A percentile compares a stretch with the other conserved stretches of the same genome.
Conservation (phyloP, 2,113 vertebrate species). For the Phainopepla nitens region DNA sequence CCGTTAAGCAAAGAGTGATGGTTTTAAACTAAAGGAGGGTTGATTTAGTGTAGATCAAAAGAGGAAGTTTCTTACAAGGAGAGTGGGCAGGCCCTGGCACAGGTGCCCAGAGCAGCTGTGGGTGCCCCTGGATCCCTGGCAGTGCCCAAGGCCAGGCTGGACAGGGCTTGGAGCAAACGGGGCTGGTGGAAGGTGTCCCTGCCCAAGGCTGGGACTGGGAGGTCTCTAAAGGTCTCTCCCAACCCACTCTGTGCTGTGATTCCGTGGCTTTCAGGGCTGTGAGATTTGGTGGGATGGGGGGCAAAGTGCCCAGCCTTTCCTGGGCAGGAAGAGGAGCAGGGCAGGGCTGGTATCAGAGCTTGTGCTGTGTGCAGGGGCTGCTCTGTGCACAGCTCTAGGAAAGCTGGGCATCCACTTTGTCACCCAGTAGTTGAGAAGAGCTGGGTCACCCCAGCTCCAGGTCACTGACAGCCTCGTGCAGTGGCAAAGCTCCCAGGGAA, state of each 20-base stretch:
- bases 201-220: background rate
- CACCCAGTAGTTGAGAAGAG: background rate
- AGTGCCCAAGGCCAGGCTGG: background rate
- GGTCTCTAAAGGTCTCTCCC: background rate
- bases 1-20: too few relatives aligned
- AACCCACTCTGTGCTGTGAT: rapidly evolving
- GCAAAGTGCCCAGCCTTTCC: rapidly evolving
- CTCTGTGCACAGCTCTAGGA: background rate
- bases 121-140: background rate
- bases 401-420: rapidly evolving
- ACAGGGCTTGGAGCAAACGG: background rate
- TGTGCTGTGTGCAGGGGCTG: background rate
- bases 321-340: background rate
- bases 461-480: background rate
- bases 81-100: background rate
- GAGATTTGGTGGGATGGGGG: background rate
- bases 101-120: background rate
- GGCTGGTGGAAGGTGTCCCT: rapidly evolving
- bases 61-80: background rate
- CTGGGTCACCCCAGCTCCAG: background rate
- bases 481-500: background rate
- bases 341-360: rapidly evolving
- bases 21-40: background rate
- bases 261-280: background rate
- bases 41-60: background rate